Evolutionary conservation across 2,888 invertebrate species (phyloP).

Genomic region (Troides oblongomaculatus): DNA sequence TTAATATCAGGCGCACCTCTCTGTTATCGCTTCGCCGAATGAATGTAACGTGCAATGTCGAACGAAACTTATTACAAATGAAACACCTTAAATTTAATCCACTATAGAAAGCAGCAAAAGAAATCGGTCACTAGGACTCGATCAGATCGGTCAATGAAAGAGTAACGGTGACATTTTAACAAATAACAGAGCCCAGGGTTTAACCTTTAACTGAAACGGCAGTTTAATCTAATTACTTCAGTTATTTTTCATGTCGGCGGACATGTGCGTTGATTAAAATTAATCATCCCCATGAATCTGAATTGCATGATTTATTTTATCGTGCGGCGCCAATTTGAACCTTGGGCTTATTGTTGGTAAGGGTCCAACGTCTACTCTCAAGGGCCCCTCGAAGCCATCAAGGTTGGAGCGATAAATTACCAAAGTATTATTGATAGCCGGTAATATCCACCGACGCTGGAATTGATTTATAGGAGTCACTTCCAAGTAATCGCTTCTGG

Average conservation of each 20-base stretch:
- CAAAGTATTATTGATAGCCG: conserved; percentile 27
- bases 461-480: conserved; percentile 20
- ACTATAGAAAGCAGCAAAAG: conserved; percentile 13
- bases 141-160: background rate
- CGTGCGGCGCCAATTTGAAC: conserved; percentile 5
- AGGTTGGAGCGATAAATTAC: conserved; percentile 26
- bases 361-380: background rate
- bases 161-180: conserved; percentile 10
- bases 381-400: conserved; percentile 12
- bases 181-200: conserved; percentile 16
- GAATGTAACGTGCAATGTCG: background rate
- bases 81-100: conserved; percentile 9
- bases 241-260: conserved; percentile 35
- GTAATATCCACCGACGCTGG: conserved; percentile 17
- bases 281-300: conserved; percentile 33
- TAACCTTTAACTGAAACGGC: conserved; percentile 15
- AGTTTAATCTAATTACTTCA: conserved; percentile 30
- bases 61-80: conserved; percentile 6
- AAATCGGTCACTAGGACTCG: conserved; percentile 20
- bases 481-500: too few relatives aligned
- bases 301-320: conserved; percentile 22
- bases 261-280: conserved; percentile 37
- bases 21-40: too few relatives aligned
- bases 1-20: too few relatives aligned
- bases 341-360: conserved; percentile 15